Base-by-base conservation (phyloP, 2,888 invertebrate genomes). In the Griposia aprilina region DNA sequence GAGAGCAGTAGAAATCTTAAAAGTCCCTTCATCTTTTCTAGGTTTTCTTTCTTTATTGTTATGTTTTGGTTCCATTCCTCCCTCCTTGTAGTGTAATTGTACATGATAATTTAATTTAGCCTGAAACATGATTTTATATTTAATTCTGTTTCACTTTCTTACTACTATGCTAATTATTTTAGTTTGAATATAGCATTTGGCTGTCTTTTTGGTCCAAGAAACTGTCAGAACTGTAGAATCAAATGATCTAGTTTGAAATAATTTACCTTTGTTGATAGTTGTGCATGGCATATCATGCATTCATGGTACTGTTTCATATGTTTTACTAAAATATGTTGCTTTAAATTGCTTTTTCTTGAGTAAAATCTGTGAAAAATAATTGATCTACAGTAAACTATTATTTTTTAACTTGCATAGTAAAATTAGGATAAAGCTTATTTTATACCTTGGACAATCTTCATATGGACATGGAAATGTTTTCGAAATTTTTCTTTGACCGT, bases 321-420 rank as follows among this genome's bases (percentile, higher is more conserved):
- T 57, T 94, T 95, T 3, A 93, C 93, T 76, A 94, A 86, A 76
- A 97, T 94, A 84, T 98, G 98, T 75, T 96, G 95, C 3, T 94
- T 95, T 36, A 98, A 93, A 93, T 97, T 98, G 63, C 94, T 96
- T 84, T 97, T 97, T 81, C 96, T 97, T 10, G 95, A 93, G 90
- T 97, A 98, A 76, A 92, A 91, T 69, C 97, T 96, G 93, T 57
- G 93, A 94, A 50, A 62, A 52, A 63, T 11, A 62, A 57, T 4
- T 41, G 1, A 5, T 63, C 1, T 15, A 23, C 23, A 50, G 11
- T 23, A 23, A 74, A 66, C 48, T n/a, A 30, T 60, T n/a, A 17
- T 36, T 26, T 78, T 52, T 15, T 60, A 2, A 36, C n/a, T 20
- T 15, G 15, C 17, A 71, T 7, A 15, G 1, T 52, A 62, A 13